Percentiles rank a stretch among this genome's conserved stretches.
Evolutionary conservation across 1,140 invertebrate genomes (phyloP).

Genomic region (Tenebrio molitor): DNA sequence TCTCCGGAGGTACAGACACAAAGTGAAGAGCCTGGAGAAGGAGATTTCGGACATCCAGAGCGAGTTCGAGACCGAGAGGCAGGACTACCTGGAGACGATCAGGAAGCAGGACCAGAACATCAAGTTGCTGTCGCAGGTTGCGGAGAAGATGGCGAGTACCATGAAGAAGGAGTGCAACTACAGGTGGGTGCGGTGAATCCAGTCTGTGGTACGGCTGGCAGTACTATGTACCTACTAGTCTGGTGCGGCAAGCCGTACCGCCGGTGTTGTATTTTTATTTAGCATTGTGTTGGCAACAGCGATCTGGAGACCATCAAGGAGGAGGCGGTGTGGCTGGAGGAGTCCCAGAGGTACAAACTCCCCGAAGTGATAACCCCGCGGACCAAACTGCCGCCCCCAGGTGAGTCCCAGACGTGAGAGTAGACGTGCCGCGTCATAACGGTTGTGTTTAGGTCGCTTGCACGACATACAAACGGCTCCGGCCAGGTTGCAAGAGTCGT

Average conservation of each 20-base stretch:
- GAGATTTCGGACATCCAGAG: slow-evolving; percentile 86
- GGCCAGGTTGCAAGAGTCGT: slow-evolving; percentile 64
- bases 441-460: slow-evolving; percentile 57
- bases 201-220: no score
- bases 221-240: no score
- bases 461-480: slow-evolving; percentile 68
- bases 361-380: slow-evolving; percentile 76
- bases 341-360: slow-evolving; percentile 79
- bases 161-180: slow-evolving; percentile 84
- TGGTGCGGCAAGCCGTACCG: no score
- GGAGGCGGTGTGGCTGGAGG: slow-evolving; percentile 84
- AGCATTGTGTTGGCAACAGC: slow-evolving; percentile 59
- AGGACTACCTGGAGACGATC: slow-evolving; percentile 90
- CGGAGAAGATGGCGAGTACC: slow-evolving; percentile 80
- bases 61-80: slow-evolving; percentile 87
- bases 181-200: slow-evolving; percentile 71
- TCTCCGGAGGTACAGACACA: slow-evolving; percentile 78
- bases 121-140: slow-evolving; percentile 78
- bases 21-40: slow-evolving; percentile 76
- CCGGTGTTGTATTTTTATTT: no score
- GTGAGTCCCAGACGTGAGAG: slow-evolving; percentile 57
- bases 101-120: slow-evolving; percentile 81
- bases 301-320: slow-evolving; percentile 78
- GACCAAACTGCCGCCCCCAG: slow-evolving; percentile 78
- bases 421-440: slow-evolving; percentile 19